phyloP scores from a whole-genome alignment of 1,140 invertebrate species.

The Tetragonula clypearis region DNA sequence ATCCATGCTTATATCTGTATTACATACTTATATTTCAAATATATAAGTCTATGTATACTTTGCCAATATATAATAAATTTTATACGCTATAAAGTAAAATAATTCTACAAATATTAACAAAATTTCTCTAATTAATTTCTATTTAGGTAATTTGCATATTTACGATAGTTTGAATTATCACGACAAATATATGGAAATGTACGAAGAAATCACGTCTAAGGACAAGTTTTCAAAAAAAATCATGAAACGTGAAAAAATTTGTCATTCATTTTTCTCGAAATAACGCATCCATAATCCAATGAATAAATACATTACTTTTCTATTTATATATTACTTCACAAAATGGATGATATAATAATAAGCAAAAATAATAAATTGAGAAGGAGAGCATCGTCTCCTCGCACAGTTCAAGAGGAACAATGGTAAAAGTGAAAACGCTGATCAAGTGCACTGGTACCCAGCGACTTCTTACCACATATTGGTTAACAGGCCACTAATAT shows the following conservation, averaged over 20 bases:
- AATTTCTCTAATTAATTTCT: neutral
- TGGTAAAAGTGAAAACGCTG: constrained; percentile 59
- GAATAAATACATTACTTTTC: neutral
- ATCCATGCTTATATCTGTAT: no score
- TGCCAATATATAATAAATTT: constrained; percentile 15
- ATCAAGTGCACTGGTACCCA: constrained; percentile 10
- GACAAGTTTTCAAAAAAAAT: neutral
- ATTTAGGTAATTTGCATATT: neutral
- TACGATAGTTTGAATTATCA: no score
- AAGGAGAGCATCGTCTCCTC: neutral
- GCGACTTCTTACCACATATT: constrained; percentile 21
- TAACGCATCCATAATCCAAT: neutral
- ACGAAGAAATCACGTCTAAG: no score
- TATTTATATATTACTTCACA: neutral
- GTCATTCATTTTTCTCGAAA: neutral
- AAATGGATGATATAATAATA: neutral
- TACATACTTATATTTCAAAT: neutral
- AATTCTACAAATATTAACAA: neutral
- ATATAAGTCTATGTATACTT: constrained; percentile 13
- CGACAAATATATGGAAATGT: no score
- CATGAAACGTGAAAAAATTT: constrained; percentile 5
- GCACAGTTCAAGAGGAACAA: constrained; percentile 7
- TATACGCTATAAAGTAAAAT: neutral
- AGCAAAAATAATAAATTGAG: neutral
- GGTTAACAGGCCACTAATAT: constrained; percentile 61